Percentiles rank a stretch among this genome's conserved stretches.
phyloP scores from a whole-genome alignment of 2,888 invertebrate species.

The Aleiodes testaceus region DNA sequence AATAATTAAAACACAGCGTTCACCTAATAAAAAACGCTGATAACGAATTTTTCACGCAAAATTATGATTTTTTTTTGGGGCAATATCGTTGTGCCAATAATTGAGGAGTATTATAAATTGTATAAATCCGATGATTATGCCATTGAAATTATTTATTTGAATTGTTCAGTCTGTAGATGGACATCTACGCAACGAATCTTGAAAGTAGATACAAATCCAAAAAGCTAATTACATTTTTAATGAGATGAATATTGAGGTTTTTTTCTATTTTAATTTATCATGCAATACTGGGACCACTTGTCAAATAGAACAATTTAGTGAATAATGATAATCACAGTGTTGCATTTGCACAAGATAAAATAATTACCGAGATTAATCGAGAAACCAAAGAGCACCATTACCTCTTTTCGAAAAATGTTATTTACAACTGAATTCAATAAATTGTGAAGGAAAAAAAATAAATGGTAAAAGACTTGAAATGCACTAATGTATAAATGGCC shows the following conservation, averaged over 20 bases:
- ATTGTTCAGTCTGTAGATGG: constrained; percentile 48
- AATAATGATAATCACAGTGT: constrained; percentile 21
- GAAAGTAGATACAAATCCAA: constrained; percentile 64
- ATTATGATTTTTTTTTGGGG: constrained; percentile 43
- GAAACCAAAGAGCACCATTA: constrained; percentile 3
- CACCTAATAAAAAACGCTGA: no score
- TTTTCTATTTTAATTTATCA: constrained; percentile 2
- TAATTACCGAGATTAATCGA: no score
- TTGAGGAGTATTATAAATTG: constrained; percentile 48
- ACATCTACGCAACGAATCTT: constrained; percentile 65
- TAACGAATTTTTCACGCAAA: constrained; percentile 14
- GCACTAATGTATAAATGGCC: constrained; percentile 13
- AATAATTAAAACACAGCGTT: not conserved
- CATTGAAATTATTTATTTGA: constrained; percentile 2
- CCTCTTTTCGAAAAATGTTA: not conserved
- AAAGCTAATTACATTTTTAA: not conserved
- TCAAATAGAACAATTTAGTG: not conserved
- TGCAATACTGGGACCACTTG: constrained; percentile 32
- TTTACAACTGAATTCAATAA: constrained; percentile 2
- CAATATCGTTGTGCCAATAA: constrained; percentile 55
- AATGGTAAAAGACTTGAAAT: constrained; percentile 2
- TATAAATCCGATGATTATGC: constrained; percentile 34
- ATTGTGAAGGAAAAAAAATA: not conserved
- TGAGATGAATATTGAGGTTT: not conserved
- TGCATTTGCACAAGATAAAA: constrained; percentile 4